Evolutionary conservation across 2,888 invertebrate species (phyloP).

Genomic region (Drosophila flavopinicola): DNA sequence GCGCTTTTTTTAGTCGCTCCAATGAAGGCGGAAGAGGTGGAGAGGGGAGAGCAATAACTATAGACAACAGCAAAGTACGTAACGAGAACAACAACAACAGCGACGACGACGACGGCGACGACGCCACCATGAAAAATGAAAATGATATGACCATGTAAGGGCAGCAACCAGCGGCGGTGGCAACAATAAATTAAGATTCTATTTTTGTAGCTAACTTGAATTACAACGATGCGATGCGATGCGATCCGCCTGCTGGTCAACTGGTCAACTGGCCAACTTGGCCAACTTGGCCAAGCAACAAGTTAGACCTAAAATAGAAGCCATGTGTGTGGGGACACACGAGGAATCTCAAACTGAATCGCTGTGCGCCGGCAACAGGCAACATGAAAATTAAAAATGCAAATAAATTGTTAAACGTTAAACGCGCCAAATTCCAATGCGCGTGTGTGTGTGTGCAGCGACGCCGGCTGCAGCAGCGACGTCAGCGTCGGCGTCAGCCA

Average conservation of each 20-base stretch:
- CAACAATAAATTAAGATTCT: conserved; percentile 79
- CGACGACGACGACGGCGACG: conserved; percentile 14
- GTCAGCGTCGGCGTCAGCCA: conserved; percentile 30
- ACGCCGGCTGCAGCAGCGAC: conserved; percentile 27
- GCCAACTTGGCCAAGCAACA: conserved; percentile 56
- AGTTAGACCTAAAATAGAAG: conserved; percentile 79
- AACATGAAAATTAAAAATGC: conserved; percentile 80
- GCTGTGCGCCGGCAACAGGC: conserved; percentile 19
- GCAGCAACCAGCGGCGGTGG: conserved; percentile 44
- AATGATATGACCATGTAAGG: conserved; percentile 77
- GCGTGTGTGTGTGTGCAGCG: conserved; percentile 15
- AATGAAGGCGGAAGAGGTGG: conserved; percentile 5
- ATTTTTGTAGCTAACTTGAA: conserved; percentile 78
- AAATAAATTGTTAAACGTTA: conserved; percentile 79
- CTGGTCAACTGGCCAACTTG: conserved; percentile 36
- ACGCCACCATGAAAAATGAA: conserved; percentile 68
- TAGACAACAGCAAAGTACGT: conserved; percentile 26
- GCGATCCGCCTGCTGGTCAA: conserved; percentile 12
- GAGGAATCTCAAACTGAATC: conserved; percentile 26
- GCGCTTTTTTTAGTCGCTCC: conserved; percentile 28
- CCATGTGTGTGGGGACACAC: too few relatives aligned
- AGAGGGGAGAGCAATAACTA: conserved; percentile 18
- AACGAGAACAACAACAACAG: conserved; percentile 8
- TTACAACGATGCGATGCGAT: conserved; percentile 45
- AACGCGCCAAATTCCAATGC: conserved; percentile 72